Evolutionary conservation across 2,888 invertebrate genomes (phyloP).

Genomic region (Ennomos quercinarius): DNA sequence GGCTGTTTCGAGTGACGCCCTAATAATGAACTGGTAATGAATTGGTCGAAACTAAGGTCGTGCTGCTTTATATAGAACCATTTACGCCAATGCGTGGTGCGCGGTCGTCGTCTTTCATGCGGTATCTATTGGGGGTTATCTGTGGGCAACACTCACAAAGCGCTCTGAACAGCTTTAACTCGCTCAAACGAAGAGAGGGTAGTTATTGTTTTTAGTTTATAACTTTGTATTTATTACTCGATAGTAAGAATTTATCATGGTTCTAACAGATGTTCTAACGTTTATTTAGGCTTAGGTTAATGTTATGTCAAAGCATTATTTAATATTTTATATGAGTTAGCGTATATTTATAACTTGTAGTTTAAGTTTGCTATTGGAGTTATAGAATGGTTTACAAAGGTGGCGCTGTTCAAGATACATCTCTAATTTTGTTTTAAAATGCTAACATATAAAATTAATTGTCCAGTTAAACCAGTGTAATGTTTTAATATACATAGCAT

Average conservation of each 20-base stretch:
- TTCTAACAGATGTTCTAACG: slow-evolving; percentile 62
- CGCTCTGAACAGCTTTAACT: slow-evolving; percentile 59
- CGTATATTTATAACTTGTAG: slow-evolving; percentile 72
- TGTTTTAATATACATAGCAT: slow-evolving; percentile 6
- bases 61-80: too few species aligned
- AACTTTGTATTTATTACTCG: slow-evolving; percentile 67
- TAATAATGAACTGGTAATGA: too few species aligned
- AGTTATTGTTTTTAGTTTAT: slow-evolving; percentile 55
- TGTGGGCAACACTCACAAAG: too few species aligned
- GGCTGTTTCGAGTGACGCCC: too few species aligned
- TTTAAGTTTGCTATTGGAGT: slow-evolving; percentile 70
- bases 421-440: too few species aligned
- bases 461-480: slow-evolving; percentile 9
- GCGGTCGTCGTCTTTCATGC: too few species aligned
- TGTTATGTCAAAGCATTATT: slow-evolving; percentile 69
- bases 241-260: slow-evolving; percentile 49
- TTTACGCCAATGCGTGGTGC: too few species aligned
- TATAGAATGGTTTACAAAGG: slow-evolving; percentile 50
- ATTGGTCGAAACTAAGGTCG: too few species aligned
- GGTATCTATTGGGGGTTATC: too few species aligned
- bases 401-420: background rate
- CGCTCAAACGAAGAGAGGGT: slow-evolving; percentile 62
- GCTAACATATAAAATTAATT: slow-evolving; percentile 4
- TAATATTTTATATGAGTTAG: slow-evolving; percentile 76
- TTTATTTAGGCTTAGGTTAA: slow-evolving; percentile 59